Percentiles rank a stretch among this genome's conserved stretches.
phyloP scores from a whole-genome alignment of 2,113 vertebrate species.

The Grantiella picta region DNA sequence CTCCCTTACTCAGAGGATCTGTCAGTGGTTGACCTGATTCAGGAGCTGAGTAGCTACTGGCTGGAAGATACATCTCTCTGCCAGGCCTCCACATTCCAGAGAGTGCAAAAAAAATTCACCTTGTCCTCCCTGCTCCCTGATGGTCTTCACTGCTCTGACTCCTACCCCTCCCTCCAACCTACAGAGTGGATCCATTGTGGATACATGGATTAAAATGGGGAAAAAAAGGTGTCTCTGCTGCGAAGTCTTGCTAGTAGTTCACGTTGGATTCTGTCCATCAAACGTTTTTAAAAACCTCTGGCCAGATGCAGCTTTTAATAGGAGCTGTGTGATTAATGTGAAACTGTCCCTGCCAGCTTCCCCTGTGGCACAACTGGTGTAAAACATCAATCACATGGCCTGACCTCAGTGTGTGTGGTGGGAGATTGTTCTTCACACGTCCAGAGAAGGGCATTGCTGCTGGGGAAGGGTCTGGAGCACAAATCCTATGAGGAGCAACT shows the following conservation, averaged over 20 bases:
- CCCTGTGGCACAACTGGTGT: not conserved
- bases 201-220: not conserved
- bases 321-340: not conserved
- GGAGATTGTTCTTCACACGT: rapidly evolving
- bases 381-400: rapidly evolving
- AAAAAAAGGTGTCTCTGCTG: not conserved
- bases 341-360: not conserved
- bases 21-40: not conserved
- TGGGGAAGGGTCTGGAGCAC: not conserved
- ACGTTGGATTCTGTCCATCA: not conserved
- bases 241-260: not conserved
- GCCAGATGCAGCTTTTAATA: not conserved
- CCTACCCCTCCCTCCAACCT: not conserved
- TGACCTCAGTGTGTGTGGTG: not conserved
- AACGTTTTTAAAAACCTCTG: not conserved
- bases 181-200: not conserved
- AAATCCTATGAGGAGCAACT: not conserved
- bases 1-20: not conserved
- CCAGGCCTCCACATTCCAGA: not conserved
- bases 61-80: not conserved
- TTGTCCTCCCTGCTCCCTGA: not conserved
- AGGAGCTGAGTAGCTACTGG: not conserved
- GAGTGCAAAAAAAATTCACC: not conserved
- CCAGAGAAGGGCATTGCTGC: not conserved
- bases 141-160: not conserved